Evolutionary conservation across 2,113 vertebrate genomes (phyloP).

Genomic region (Paedocypris sp.): DNA sequence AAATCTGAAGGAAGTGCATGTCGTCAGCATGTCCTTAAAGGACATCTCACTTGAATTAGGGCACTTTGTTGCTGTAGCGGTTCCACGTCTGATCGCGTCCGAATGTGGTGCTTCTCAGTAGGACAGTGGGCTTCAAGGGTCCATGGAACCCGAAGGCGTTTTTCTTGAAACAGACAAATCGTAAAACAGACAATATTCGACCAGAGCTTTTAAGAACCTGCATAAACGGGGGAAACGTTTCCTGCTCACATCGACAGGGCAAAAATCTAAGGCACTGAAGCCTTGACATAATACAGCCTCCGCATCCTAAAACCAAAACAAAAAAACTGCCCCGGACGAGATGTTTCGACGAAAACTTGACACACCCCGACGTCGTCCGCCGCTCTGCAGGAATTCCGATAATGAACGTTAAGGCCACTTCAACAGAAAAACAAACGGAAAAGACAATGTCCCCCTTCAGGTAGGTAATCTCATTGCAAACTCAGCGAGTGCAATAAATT

Average conservation of each 20-base stretch:
- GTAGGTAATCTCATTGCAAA: slow-evolving; percentile 69
- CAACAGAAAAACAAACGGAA: slow-evolving; percentile 53
- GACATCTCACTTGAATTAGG: slow-evolving; percentile 46
- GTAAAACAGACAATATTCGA: slow-evolving; percentile 8
- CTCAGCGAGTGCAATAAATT: slow-evolving; percentile 60
- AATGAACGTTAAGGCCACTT: slow-evolving; percentile 70
- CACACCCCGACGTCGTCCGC: slow-evolving; percentile 32
- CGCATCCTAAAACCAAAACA: slow-evolving; percentile 66
- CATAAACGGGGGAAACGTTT: slow-evolving; percentile 32
- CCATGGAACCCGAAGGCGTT: slow-evolving; percentile 37
- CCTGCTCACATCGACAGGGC: slow-evolving; percentile 51
- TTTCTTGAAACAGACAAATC: slow-evolving; percentile 5
- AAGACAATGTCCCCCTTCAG: slow-evolving; percentile 57
- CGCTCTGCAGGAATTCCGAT: slow-evolving; percentile 52
- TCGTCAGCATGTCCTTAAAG: slow-evolving; percentile 58
- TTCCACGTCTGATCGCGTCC: too few relatives aligned
- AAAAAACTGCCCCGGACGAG: slow-evolving; percentile 58
- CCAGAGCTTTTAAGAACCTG: slow-evolving; percentile 26
- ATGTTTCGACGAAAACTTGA: slow-evolving; percentile 43
- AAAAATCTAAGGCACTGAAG: slow-evolving; percentile 70
- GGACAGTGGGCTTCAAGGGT: slow-evolving; percentile 36
- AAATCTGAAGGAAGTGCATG: slow-evolving; percentile 60
- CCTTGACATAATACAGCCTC: slow-evolving; percentile 72
- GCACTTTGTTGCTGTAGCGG: slow-evolving; percentile 61
- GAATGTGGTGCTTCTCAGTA: slow-evolving; percentile 48